These are phyloP conservation scores for Gobius niger DNA, from an alignment of 2,113 vertebrate species.

Conservation along the genomic window DNA sequence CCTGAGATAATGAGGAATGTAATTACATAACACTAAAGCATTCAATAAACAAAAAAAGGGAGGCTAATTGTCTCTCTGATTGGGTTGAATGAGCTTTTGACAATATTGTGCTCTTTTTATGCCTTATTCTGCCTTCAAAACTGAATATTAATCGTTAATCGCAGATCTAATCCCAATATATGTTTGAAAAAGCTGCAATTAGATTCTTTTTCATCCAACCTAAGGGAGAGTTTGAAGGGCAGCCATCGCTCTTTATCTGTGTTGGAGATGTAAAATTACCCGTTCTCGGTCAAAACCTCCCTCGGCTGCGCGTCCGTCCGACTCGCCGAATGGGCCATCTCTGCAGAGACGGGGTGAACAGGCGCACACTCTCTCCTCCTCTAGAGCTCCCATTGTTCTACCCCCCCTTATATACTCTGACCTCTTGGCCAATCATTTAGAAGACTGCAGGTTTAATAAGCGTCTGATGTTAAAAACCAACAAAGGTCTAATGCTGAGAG, in stretches of 20 bases:
- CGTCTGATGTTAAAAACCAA: conserved; percentile 49
- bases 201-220: not conserved
- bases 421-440: conserved; percentile 70
- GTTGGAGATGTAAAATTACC: conserved; percentile 3
- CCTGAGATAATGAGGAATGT: no score
- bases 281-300: conserved; percentile 23
- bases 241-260: conserved; percentile 2
- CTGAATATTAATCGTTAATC: no score
- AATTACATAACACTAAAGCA: no score
- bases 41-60: no score
- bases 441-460: conserved; percentile 65
- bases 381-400: conserved; percentile 53
- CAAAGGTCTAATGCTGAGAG: conserved; percentile 55
- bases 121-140: no score
- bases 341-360: conserved; percentile 44
- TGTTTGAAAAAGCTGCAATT: not conserved
- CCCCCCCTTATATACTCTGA: conserved; percentile 56
- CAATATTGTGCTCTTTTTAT: no score
- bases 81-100: no score
- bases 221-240: not conserved
- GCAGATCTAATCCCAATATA: not conserved
- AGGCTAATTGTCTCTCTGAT: no score
- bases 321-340: conserved; percentile 49
- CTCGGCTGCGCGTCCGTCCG: conserved; percentile 35
- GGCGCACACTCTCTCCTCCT: conserved; percentile 49